Percentiles rank a stretch among this genome's conserved stretches.
These are phyloP conservation scores for Bombus breviceps DNA, from an alignment of 1,140 invertebrate genomes.

Conservation along the genomic window DNA sequence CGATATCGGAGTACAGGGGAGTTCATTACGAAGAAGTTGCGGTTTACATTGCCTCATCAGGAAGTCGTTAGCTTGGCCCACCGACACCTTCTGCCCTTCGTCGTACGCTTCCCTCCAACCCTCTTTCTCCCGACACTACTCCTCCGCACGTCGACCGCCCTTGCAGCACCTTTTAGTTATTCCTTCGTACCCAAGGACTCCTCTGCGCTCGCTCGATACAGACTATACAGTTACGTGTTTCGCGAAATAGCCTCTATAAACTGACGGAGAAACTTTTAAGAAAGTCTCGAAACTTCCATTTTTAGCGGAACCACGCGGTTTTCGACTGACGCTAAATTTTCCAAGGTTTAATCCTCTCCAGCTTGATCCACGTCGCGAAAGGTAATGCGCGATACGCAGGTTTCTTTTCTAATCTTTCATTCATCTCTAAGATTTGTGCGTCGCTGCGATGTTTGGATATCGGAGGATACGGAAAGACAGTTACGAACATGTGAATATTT, in stretches of 20 bases:
- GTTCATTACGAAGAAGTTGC: constrained; percentile 79
- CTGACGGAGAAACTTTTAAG: constrained; percentile 22
- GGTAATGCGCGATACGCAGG: fast-evolving
- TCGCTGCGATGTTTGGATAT: no score
- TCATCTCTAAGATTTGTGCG: no score
- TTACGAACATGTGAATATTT: no score
- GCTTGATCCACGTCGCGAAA: no score
- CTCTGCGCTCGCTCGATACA: constrained; percentile 18
- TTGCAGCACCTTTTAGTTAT: constrained; percentile 39
- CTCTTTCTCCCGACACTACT: no score
- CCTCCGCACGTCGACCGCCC: background rate
- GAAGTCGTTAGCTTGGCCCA: constrained; percentile 78
- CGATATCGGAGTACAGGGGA: constrained; percentile 64
- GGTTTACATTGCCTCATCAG: constrained; percentile 78
- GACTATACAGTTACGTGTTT: background rate
- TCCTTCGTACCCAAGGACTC: background rate
- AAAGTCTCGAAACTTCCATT: constrained; percentile 30
- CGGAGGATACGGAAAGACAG: no score
- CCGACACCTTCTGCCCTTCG: constrained; percentile 49
- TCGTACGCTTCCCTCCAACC: background rate
- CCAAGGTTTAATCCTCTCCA: background rate
- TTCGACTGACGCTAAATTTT: background rate
- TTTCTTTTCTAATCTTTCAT: no score
- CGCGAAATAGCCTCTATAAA: constrained; percentile 21
- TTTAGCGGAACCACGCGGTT: background rate